Base-by-base conservation (phyloP, 2,113 vertebrate species). In the Clarias magur region DNA sequence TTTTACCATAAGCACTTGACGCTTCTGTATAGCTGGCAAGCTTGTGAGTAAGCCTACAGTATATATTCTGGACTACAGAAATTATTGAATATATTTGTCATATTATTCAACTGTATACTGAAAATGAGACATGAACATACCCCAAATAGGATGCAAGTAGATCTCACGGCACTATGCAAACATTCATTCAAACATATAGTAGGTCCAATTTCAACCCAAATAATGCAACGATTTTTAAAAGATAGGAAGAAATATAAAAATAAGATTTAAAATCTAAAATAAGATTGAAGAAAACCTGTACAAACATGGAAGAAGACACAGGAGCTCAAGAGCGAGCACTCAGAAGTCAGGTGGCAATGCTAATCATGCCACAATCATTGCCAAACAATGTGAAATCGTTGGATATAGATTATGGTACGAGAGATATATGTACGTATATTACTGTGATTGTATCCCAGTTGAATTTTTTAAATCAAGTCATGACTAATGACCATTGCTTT, bases 401-500 rank as follows among this genome's bases (percentile, higher is more conserved):
- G 21, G 30, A 17, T 42, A 75, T 3, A n/a, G 12, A 12, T 0
- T 42, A 27, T 21, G 34, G 15, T 34, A 67, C 3, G 21, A 54
- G 17, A 56, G 60, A 16, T 48, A 63, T 27, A 42, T 48, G 48
- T 48, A 4, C 25, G 30, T 42, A 2, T 23, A 72, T 27, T 86
- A 59, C 59, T 82, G 34, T 70, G 67, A 82, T 62, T 87, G 67
- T 34, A 59, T 54, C 11, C 16, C 34, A 19, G 17, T 0, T 82
- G 67, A 62, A 87, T 60, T 48, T 16, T 15, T 4, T 25, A 73
- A 73, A 75, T 63, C 16, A 48, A 60, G 19, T 82, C 27, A 60
- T 60, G 19, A 63, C 38, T 73, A 87, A 70, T 75, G 38, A 42
- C 79, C 81, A 80, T 38, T 60, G 65, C 30, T 70, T 23, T 48